These are phyloP conservation scores for Linurgus olivaceus DNA, from an alignment of 2,797 vertebrate genomes.

Conservation along the genomic window DNA sequence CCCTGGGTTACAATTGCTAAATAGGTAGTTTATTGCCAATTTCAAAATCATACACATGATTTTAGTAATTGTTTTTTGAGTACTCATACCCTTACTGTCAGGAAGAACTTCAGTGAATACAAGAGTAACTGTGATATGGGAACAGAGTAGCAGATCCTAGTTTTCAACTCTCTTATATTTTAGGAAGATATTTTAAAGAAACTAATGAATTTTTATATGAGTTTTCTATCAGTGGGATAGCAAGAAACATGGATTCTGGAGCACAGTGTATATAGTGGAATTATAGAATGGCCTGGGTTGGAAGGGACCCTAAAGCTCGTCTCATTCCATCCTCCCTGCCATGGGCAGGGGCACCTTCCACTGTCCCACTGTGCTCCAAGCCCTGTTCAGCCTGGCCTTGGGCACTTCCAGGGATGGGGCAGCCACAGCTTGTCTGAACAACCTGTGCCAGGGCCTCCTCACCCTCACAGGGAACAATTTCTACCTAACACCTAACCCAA, in stretches of 20 bases:
- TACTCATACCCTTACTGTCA: not conserved
- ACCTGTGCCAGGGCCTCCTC: not conserved
- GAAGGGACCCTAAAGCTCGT: not conserved
- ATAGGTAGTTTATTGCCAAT: too few species aligned
- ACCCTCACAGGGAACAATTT: not conserved
- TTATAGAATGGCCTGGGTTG: not conserved
- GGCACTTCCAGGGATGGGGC: not conserved
- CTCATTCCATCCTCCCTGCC: not conserved
- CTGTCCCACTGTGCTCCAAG: fast-evolving
- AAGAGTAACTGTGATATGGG: not conserved
- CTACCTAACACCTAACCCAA: too few species aligned
- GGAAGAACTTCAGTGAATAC: not conserved
- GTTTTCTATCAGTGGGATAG: not conserved
- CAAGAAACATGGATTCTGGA: not conserved
- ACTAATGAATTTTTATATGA: not conserved
- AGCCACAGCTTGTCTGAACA: not conserved
- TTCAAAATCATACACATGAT: not conserved
- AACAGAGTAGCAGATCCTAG: not conserved
- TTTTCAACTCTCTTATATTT: not conserved
- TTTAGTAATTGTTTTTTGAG: not conserved
- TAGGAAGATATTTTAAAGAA: not conserved
- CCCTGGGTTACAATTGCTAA: not conserved
- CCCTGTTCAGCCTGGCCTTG: not conserved
- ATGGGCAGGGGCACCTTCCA: not conserved
- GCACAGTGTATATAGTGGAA: fast-evolving